Conservation (phyloP, 2,113 vertebrate genomes). For the Hemiscyllium ocellatum region DNA sequence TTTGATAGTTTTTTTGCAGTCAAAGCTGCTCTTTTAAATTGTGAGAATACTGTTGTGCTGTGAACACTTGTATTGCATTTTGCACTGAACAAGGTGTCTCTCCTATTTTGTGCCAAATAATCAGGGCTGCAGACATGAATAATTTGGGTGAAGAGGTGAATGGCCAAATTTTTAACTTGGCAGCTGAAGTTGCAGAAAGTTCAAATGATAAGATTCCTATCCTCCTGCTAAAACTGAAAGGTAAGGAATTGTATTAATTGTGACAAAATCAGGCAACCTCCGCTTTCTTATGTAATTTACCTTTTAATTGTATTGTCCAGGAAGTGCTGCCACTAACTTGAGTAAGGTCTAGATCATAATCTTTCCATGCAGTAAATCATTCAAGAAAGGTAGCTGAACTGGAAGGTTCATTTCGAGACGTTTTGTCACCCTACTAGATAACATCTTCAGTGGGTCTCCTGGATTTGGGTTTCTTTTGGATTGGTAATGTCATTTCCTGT, state of each 20-base stretch:
- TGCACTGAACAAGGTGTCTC: neutral
- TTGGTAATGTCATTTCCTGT: too few relatives aligned
- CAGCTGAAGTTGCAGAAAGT: conserved; percentile 58
- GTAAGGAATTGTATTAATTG: conserved; percentile 45
- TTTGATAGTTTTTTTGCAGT: neutral
- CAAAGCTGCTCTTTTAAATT: neutral
- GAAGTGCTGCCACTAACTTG: neutral
- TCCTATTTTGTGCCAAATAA: neutral
- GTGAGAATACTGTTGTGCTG: neutral
- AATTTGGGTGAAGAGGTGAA: conserved; percentile 46
- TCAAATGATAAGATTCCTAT: conserved; percentile 54
- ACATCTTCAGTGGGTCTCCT: too few relatives aligned
- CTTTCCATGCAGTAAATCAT: neutral
- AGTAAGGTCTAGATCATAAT: neutral
- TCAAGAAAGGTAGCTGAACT: neutral
- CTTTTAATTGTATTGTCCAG: neutral
- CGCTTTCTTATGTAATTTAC: neutral
- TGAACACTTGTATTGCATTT: neutral
- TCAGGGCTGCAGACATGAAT: neutral
- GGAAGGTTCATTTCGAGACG: too few relatives aligned
- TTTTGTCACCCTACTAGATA: too few relatives aligned
- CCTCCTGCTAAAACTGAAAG: conserved; percentile 63
- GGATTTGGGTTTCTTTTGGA: too few relatives aligned
- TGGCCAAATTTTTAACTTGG: conserved; percentile 56
- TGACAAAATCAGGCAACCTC: neutral